These are phyloP conservation scores for Trinorchestia longiramus DNA, from an alignment of 1,140 invertebrate species.

Conservation along the genomic window DNA sequence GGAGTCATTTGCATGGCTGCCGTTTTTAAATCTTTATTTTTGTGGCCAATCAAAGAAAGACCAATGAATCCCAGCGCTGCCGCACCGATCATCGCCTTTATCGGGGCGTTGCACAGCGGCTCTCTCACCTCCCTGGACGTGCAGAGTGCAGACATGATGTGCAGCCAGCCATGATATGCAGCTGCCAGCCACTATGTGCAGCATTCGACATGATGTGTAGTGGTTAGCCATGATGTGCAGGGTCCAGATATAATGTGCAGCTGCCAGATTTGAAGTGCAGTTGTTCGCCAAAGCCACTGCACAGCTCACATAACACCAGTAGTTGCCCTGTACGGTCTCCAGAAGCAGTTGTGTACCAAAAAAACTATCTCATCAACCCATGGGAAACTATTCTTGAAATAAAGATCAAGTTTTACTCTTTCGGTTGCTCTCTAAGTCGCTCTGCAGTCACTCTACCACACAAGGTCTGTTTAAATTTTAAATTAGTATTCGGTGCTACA, in stretches of 20 bases:
- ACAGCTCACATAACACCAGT: no score
- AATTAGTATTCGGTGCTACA: no score
- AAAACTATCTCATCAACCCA: no score
- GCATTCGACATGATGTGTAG: not conserved
- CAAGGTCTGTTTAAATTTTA: no score
- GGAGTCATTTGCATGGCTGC: conserved; percentile 25
- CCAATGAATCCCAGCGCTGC: conserved; percentile 4
- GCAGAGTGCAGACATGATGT: not conserved
- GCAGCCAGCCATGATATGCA: not conserved
- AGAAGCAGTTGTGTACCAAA: no score
- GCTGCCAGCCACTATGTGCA: not conserved
- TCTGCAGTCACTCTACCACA: no score
- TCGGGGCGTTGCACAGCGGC: not conserved
- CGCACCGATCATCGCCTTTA: conserved; percentile 23
- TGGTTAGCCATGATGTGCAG: not conserved
- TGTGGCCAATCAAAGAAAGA: conserved; percentile 25
- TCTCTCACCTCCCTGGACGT: not conserved
- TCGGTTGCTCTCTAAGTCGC: no score
- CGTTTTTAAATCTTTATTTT: conserved; percentile 12
- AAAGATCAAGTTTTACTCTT: no score
- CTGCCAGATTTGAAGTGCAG: not conserved
- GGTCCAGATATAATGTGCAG: not conserved
- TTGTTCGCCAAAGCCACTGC: not conserved
- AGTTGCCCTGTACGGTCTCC: no score
- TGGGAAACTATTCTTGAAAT: no score